Conservation (phyloP, 2,888 invertebrate genomes). For the Phortica magna region DNA sequence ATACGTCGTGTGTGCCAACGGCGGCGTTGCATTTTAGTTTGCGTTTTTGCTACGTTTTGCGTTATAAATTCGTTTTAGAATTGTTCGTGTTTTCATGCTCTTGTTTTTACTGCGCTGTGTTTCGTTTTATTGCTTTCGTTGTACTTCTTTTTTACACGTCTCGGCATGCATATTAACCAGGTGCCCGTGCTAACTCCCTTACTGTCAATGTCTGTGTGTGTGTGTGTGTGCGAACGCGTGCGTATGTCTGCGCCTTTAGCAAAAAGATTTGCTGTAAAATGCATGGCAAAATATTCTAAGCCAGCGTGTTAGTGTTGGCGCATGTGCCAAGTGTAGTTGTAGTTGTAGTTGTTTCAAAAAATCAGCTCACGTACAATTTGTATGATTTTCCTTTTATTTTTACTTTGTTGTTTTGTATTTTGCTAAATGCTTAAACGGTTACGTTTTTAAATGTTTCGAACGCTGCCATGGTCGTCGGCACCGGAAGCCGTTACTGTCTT, state of each 20-base stretch:
- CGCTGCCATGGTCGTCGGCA: background rate
- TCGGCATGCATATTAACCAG: conserved; percentile 27
- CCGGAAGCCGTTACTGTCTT: background rate
- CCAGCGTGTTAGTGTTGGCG: background rate
- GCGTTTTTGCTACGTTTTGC: conserved; percentile 8
- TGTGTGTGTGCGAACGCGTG: background rate
- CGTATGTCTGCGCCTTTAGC: conserved; percentile 18
- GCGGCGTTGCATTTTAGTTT: background rate
- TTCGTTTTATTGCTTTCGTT: background rate
- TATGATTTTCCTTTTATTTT: too few species aligned
- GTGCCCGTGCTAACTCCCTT: background rate
- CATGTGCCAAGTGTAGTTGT: background rate
- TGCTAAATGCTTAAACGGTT: conserved; percentile 31
- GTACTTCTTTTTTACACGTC: background rate
- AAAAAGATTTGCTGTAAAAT: conserved; percentile 29
- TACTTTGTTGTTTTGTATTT: conserved; percentile 27
- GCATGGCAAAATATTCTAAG: conserved; percentile 14
- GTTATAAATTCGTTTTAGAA: conserved; percentile 21
- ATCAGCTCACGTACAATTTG: conserved; percentile 60
- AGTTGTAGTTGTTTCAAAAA: conserved; percentile 37
- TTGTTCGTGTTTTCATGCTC: conserved; percentile 15
- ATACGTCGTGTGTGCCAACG: conserved; percentile 6
- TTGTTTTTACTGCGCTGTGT: background rate
- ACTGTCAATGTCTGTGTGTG: background rate
- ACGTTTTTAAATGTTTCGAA: conserved; percentile 11